Conservation (phyloP, 2,113 vertebrate species). For the Ameiurus melas region DNA sequence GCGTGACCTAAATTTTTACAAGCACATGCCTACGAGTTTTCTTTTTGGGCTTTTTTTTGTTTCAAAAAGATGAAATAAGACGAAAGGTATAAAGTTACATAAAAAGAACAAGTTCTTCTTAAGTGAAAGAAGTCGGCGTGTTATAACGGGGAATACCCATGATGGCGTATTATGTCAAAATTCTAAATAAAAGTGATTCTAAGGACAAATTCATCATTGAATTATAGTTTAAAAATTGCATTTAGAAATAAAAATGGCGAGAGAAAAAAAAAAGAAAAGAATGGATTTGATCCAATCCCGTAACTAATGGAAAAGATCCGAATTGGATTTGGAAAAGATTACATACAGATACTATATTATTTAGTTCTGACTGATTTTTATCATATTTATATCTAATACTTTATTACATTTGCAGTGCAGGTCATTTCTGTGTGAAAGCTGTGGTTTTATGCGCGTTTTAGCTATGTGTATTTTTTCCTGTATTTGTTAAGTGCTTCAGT, state of each 20-base stretch:
- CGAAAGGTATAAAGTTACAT: background rate
- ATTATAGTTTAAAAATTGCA: background rate
- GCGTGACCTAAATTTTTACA: background rate
- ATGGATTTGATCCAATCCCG: background rate
- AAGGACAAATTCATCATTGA: background rate
- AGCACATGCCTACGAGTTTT: background rate
- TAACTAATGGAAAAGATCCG: background rate
- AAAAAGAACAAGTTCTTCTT: background rate
- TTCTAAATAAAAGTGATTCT: background rate
- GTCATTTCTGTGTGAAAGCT: background rate
- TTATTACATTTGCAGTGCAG: background rate
- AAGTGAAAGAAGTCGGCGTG: background rate
- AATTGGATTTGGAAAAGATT: background rate
- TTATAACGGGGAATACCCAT: background rate
- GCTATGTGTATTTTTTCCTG: background rate
- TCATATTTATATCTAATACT: background rate
- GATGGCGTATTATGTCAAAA: background rate
- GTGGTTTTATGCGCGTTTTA: background rate
- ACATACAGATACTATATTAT: no score
- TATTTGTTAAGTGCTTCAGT: background rate
- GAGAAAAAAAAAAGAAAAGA: background rate
- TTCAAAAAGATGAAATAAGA: background rate
- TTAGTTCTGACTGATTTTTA: background rate
- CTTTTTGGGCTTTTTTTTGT: background rate
- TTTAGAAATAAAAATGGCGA: background rate